A percentile compares a stretch with the other conserved stretches of the same genome.
phyloP scores from a whole-genome alignment of 2,888 invertebrate genomes.

The Yponomeuta malinellus region DNA sequence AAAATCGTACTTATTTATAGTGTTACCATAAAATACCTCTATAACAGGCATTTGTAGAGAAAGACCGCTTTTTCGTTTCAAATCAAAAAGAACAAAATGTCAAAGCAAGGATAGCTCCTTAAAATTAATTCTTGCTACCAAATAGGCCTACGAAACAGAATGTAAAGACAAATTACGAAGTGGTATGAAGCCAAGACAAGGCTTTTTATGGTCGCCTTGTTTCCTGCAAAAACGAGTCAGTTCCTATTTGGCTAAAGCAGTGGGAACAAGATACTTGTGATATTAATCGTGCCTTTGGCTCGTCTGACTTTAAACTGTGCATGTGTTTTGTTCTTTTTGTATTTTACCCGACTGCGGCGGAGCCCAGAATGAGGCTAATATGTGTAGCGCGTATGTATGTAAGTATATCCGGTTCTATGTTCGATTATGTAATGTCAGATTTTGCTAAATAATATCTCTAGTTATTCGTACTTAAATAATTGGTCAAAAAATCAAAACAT shows the following conservation, averaged over 20 bases:
- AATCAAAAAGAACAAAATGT: background rate
- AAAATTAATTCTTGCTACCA: background rate
- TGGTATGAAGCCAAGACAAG: constrained; percentile 33
- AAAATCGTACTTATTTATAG: too few relatives aligned
- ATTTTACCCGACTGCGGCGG: background rate
- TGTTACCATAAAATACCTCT: too few relatives aligned
- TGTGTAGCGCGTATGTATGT: too few relatives aligned
- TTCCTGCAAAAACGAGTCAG: constrained; percentile 33
- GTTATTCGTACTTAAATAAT: too few relatives aligned
- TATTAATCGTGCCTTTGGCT: constrained; percentile 65
- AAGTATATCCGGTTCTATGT: too few relatives aligned
- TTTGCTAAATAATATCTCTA: too few relatives aligned
- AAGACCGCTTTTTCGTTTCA: background rate
- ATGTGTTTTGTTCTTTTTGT: constrained; percentile 48
- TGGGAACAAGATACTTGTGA: constrained; percentile 48
- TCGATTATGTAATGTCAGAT: too few relatives aligned
- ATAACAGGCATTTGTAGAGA: too few relatives aligned
- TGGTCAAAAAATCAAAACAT: too few relatives aligned
- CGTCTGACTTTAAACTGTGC: constrained; percentile 62
- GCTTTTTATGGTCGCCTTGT: constrained; percentile 36
- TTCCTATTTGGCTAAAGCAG: constrained; percentile 43
- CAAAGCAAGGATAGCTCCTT: background rate
- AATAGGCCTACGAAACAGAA: constrained; percentile 18
- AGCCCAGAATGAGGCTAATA: too few relatives aligned
- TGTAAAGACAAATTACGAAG: constrained; percentile 23